A percentile compares a stretch with the other conserved stretches of the same genome.
Evolutionary conservation across 2,113 vertebrate genomes (phyloP).

Genomic region (Donacobius atricapilla): DNA sequence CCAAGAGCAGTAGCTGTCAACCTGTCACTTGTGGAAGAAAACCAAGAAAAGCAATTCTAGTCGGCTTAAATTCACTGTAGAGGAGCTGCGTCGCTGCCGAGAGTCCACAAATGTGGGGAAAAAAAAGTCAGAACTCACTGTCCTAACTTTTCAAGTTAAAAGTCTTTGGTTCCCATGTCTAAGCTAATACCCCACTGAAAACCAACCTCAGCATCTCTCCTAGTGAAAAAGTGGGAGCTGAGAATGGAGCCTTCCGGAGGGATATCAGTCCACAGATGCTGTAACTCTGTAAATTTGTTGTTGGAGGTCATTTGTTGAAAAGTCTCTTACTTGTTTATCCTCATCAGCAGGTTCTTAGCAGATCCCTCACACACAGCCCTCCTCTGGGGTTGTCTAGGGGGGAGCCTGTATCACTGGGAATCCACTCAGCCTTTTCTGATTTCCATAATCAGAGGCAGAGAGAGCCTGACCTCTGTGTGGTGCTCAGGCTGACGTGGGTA

Average conservation of each 20-base stretch:
- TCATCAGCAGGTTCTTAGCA: background rate
- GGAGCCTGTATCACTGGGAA: background rate
- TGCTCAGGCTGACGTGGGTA: background rate
- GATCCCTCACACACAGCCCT: background rate
- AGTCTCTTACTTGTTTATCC: background rate
- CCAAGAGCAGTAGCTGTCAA: slow-evolving; percentile 57
- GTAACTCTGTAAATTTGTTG: background rate
- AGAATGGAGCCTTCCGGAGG: background rate
- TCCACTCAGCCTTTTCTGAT: background rate
- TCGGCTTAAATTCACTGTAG: slow-evolving; percentile 15
- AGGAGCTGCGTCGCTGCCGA: background rate
- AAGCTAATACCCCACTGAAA: background rate
- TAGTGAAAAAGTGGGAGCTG: background rate
- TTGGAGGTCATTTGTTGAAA: background rate
- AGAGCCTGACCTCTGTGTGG: background rate
- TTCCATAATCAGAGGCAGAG: background rate
- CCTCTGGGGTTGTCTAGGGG: background rate
- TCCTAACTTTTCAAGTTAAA: slow-evolving; percentile 24
- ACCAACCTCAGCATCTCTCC: background rate
- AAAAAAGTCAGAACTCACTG: background rate
- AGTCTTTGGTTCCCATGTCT: background rate
- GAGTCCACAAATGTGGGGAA: background rate
- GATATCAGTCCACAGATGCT: background rate
- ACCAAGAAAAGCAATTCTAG: slow-evolving; percentile 48
- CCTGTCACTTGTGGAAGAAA: slow-evolving; percentile 56